Evolutionary conservation across 2,113 vertebrate genomes (phyloP), one percentile per base, ranked within the genome.

Genomic region (Paramormyrops kingsleyae): DNA sequence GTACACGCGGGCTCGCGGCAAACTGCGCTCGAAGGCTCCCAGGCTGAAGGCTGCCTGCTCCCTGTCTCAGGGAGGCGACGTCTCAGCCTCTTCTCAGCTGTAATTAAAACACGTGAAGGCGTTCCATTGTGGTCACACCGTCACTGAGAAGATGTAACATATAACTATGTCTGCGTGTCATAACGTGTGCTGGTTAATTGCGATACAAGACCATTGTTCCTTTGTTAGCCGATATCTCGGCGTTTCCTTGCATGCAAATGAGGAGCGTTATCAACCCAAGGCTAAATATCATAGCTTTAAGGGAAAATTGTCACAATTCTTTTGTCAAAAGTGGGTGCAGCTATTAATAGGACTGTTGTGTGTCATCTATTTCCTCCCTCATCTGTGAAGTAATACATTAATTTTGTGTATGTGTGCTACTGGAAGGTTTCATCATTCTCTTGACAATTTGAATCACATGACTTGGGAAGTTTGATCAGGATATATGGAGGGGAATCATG

Each of bases 201-300:
- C 10, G 50, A 52, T 49, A 3, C 49, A 21, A 50, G 15, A 56
- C n/a, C 50, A 87, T 87, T 87, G 85, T 53, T 87, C 49, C 6
- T 19, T 52, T 87, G 50, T 87, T 87, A 52, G 50, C 2, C 31
- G 50, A 39, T 12, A 87, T 35, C 31, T 50, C 85, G 1, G 6
- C 7, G 27, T 53, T 21, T 6, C 47, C 50, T 53, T n/a, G 24
- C 47, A 35, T 84, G 39, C 83, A 24, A 42, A 46, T 84, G 83
- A 39, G 27, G 49, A 19, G 13, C 27, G 35, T 84, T 84, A 39
- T 87, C 50, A 87, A 35, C 27, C 50, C 50, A 52, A 56, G 49
- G 50, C 85, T 87, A 87, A 87, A 87, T 56, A 56, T 87, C 49
- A 87, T 53, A 5, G 85, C n/a, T 87, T 87, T 85, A 50, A 53